These are phyloP conservation scores for Zelostemma sp. DNA, from an alignment of 1,140 invertebrate genomes.

Conservation along the genomic window DNA sequence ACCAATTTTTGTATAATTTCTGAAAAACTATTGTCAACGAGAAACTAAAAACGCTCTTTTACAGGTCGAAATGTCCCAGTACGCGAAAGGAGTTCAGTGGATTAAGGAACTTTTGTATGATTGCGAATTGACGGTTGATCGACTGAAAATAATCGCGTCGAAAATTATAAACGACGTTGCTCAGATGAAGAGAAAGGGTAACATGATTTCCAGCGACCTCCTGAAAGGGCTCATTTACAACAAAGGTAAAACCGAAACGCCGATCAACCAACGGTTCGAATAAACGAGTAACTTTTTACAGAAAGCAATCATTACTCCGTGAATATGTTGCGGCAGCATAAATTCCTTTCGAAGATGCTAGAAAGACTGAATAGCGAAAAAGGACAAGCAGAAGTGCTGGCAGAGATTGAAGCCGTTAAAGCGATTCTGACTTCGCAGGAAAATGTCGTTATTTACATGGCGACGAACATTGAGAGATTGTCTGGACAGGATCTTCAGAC, in stretches of 20 bases:
- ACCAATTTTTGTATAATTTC: slow-evolving; percentile 6
- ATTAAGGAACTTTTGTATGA: slow-evolving; percentile 81
- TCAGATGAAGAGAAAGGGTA: slow-evolving; percentile 77
- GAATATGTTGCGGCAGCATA: slow-evolving; percentile 81
- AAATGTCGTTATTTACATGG: slow-evolving; percentile 79
- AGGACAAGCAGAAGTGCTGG: slow-evolving; percentile 71
- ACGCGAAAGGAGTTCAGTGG: slow-evolving; percentile 81
- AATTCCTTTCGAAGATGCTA: slow-evolving; percentile 79
- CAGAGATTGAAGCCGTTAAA: slow-evolving; percentile 75
- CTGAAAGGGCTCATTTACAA: slow-evolving; percentile 75
- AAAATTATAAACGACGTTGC: slow-evolving; percentile 85
- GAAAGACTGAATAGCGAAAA: slow-evolving; percentile 72
- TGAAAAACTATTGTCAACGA: slow-evolving; percentile 12
- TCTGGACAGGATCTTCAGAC: slow-evolving; percentile 66
- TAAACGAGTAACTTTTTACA: slow-evolving; percentile 52
- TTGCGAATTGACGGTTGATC: slow-evolving; percentile 78
- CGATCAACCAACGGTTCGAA: too few relatives aligned
- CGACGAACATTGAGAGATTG: slow-evolving; percentile 78
- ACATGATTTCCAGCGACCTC: slow-evolving; percentile 73
- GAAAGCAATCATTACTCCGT: slow-evolving; percentile 81
- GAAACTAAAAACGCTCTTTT: slow-evolving; percentile 8
- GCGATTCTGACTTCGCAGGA: slow-evolving; percentile 72
- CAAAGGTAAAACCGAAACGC: slow-evolving; percentile 74
- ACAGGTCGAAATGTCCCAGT: slow-evolving; percentile 83
- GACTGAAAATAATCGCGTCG: slow-evolving; percentile 81